Conservation (phyloP, 2,113 vertebrate species). For the Panthera leo region DNA sequence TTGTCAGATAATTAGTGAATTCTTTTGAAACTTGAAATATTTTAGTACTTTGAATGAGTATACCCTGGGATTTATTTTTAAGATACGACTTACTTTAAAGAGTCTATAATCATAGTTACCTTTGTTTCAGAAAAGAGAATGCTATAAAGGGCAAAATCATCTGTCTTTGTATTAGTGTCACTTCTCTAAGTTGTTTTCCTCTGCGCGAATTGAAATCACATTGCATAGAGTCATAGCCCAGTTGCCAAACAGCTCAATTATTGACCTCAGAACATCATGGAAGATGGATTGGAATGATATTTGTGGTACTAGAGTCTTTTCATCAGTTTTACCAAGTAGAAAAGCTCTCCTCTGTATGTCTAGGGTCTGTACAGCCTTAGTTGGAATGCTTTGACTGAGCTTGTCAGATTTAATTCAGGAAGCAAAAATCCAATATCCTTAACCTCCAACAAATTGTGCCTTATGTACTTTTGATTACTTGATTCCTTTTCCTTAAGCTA, state of each 20-base stretch:
- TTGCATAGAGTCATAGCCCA: neutral
- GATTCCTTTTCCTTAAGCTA: conserved; percentile 49
- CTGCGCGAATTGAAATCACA: neutral
- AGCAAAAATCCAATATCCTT: conserved; percentile 6
- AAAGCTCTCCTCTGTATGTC: neutral
- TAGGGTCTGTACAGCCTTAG: neutral
- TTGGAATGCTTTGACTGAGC: neutral
- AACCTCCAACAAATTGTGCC: neutral
- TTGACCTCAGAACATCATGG: neutral
- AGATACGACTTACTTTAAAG: conserved; percentile 51
- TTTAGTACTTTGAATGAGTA: conserved; percentile 46
- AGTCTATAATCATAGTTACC: neutral
- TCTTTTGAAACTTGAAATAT: conserved; percentile 38
- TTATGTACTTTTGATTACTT: conserved; percentile 25
- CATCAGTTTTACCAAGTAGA: neutral
- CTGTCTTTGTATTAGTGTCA: neutral
- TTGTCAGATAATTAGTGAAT: neutral
- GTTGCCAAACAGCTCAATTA: neutral
- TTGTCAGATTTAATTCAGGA: conserved; percentile 15
- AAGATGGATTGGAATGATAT: neutral
- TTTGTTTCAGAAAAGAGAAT: conserved; percentile 65
- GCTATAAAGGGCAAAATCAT: neutral
- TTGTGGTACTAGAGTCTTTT: neutral
- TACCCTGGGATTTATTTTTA: conserved; percentile 41
- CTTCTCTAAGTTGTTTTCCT: neutral